Conservation (phyloP, 2,888 invertebrate species). For the Lysandra coridon region DNA sequence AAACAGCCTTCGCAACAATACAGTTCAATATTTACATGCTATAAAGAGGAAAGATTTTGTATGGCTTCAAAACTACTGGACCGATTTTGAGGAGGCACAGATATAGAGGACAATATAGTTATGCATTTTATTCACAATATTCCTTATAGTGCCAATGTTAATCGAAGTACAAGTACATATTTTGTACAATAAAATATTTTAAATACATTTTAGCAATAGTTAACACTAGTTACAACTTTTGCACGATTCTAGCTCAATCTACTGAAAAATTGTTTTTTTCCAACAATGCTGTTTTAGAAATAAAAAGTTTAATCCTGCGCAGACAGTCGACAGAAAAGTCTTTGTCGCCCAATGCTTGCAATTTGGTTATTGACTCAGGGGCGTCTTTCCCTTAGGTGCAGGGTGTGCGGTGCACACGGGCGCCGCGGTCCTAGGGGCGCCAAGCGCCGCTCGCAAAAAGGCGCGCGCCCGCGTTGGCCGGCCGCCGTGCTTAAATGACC, state of each 20-base stretch:
- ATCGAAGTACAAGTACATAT: not conserved
- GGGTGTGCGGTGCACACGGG: no score
- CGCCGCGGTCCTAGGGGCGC: no score
- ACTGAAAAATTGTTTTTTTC: not conserved
- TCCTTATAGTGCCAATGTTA: constrained; percentile 22
- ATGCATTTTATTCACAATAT: not conserved
- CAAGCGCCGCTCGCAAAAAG: no score
- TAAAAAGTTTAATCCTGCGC: not conserved
- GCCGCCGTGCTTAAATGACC: no score
- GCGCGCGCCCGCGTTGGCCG: no score
- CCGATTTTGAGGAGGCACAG: not conserved
- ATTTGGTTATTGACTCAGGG: no score
- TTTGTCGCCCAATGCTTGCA: no score
- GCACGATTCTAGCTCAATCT: not conserved
- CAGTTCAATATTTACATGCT: not conserved
- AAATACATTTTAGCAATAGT: not conserved
- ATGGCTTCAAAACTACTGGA: not conserved
- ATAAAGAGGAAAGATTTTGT: not conserved
- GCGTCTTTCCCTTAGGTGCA: no score
- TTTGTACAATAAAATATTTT: constrained; percentile 13
- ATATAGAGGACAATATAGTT: not conserved
- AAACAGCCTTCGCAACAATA: no score
- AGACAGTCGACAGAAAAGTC: no score
- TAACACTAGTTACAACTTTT: not conserved
- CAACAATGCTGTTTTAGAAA: not conserved